Base-by-base conservation (phyloP, 1,140 invertebrate genomes). In the Chironomus tepperi region DNA sequence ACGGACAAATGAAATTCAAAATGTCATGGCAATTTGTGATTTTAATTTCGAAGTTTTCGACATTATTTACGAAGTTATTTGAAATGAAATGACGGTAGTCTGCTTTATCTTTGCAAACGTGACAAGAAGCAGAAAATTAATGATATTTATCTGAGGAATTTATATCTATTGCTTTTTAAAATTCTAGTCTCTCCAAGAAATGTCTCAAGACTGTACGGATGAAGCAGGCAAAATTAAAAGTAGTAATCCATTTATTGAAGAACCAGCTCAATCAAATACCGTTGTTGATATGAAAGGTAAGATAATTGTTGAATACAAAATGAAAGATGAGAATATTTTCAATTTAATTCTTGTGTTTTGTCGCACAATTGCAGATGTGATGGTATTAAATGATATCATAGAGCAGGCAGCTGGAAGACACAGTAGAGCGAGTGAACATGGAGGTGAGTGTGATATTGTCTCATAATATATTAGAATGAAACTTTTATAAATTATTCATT, bases 371-470 rank as follows among this genome's bases (percentile, higher is more conserved):
- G 43, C 42, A 98, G 96, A 98, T 88, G 95, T 98, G 73, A 96
- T 98, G 94, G 95, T 98, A 76, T 84, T 98, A 77, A 97, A 97
- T 83, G 95, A 98, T 82, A 97, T 98, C 77, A 95, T 98, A 77
- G 96, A 98, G 83, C 95, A 98, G 86, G 96, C 95, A 42, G 93
- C 92, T 76, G 93, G 92, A 76, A 86, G 91, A 79, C 90, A 91
- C 78, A 95, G 93, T 84, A 87, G 89, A 82, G 88, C 89, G 65
- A 93, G 92, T 79, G 93, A 96, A 77, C 87, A 91, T 84, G 93
- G 91, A 90, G 93, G 94, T 96, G 91, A 89, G 86, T 84, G 75
- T 21, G 43, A 12, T n/a, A 57, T 5, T 57, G 5, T 57, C 47
- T 57, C 10, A 34, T 34, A 34, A 34, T 34, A 34, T 1, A 34